Percentiles rank a stretch among this genome's conserved stretches.
These are phyloP conservation scores for Apis cerana DNA, from an alignment of 1,140 invertebrate genomes.

Conservation along the genomic window DNA sequence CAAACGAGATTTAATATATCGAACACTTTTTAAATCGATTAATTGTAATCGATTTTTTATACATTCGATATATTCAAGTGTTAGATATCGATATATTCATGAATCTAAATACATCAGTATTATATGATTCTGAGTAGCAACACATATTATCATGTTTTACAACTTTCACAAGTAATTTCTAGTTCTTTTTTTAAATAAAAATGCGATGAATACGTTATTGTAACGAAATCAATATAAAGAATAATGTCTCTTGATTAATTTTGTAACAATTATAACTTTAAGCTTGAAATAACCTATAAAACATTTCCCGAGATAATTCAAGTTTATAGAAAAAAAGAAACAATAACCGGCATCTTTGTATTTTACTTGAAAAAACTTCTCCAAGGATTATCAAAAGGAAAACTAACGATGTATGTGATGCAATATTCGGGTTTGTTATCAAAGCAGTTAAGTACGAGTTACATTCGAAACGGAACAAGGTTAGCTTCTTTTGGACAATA, in stretches of 20 bases:
- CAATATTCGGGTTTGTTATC: constrained; percentile 29
- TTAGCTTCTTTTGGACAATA: constrained; percentile 43
- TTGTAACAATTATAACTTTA: not conserved
- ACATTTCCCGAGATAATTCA: not conserved
- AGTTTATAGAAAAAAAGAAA: not conserved
- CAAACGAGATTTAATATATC: not conserved
- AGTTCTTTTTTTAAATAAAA: not conserved
- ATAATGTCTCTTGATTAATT: not conserved
- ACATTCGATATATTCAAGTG: not conserved
- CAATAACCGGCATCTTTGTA: not conserved
- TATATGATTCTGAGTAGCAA: not conserved
- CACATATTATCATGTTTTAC: not conserved
- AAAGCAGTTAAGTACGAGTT: constrained; percentile 31
- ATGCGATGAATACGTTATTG: not conserved
- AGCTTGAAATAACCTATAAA: constrained; percentile 21
- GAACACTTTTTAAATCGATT: not conserved
- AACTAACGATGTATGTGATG: constrained; percentile 42
- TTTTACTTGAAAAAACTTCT: no score
- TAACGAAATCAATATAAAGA: not conserved
- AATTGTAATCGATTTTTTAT: not conserved
- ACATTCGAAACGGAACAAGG: constrained; percentile 9
- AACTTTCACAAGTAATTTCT: not conserved
- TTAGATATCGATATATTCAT: constrained; percentile 12
- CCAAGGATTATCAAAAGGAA: not conserved
- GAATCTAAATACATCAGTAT: not conserved